Evolutionary conservation across 1,140 invertebrate genomes (phyloP).

Genomic region (Palaemon carinicauda): DNA sequence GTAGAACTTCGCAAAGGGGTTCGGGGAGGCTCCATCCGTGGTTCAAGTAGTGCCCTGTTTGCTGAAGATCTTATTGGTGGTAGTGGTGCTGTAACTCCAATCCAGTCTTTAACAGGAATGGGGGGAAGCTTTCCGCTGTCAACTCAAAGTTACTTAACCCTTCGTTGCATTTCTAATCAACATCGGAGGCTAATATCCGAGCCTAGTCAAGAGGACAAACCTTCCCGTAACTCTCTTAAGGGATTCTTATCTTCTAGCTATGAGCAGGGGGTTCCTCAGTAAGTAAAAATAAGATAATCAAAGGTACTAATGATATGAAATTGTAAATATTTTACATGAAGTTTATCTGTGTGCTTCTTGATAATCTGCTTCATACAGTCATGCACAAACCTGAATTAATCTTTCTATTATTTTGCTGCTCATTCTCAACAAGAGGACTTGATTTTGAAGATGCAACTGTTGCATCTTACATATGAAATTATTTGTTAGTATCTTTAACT

Average conservation of each 20-base stretch:
- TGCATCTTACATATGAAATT: too few species aligned
- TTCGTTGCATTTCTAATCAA: conserved; percentile 40
- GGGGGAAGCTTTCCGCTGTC: conserved; percentile 34
- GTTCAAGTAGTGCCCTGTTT: conserved; percentile 44
- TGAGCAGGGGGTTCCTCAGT: conserved; percentile 31
- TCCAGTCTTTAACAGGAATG: background rate
- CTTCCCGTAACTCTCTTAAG: conserved; percentile 35
- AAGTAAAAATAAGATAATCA: background rate
- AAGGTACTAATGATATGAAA: background rate
- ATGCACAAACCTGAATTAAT: too few species aligned
- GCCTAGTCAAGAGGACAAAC: conserved; percentile 39
- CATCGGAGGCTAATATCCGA: conserved; percentile 39
- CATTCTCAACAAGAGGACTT: too few species aligned
- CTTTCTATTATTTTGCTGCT: too few species aligned
- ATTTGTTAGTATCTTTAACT: too few species aligned
- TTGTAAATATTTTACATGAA: background rate
- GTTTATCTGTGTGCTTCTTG: background rate
- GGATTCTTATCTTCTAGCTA: conserved; percentile 47
- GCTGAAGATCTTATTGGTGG: conserved; percentile 17
- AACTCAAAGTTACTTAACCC: conserved; percentile 43
- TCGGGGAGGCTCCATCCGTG: conserved; percentile 39
- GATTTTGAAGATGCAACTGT: too few species aligned
- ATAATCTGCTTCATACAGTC: too few species aligned
- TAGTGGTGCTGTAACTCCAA: conserved; percentile 9
- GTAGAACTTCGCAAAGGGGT: conserved; percentile 31